Conservation (phyloP, 2,888 invertebrate genomes). For the Mechanitis messenoides region DNA sequence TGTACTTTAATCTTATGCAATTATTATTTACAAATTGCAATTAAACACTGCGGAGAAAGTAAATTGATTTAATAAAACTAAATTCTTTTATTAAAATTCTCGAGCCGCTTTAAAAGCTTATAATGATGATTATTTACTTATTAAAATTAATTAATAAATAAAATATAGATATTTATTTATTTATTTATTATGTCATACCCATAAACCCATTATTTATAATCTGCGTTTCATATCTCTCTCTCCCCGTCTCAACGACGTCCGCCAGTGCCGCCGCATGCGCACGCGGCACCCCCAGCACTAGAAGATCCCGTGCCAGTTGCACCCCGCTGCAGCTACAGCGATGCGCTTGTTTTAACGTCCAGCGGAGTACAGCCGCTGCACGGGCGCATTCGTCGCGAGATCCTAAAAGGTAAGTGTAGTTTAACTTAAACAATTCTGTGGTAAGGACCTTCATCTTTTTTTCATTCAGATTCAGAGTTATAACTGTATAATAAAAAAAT, state of each 20-base stretch:
- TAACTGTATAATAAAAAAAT: background rate
- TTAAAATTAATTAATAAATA: no score
- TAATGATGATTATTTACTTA: no score
- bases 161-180: no score
- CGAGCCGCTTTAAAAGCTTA: no score
- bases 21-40: background rate
- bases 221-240: slow-evolving; percentile 41
- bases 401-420: slow-evolving; percentile 34
- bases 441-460: no score
- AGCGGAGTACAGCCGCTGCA: slow-evolving; percentile 61
- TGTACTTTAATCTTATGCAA: background rate
- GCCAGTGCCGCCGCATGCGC: slow-evolving; percentile 59
- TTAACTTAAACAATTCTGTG: no score
- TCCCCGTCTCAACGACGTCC: slow-evolving; percentile 47
- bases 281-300: slow-evolving; percentile 62
- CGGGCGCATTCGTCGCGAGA: slow-evolving; percentile 65
- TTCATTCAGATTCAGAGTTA: no score
- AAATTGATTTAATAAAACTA: no score
- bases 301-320: slow-evolving; percentile 55
- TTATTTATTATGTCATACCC: slow-evolving; percentile 36
- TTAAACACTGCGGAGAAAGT: no score
- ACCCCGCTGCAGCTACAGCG: slow-evolving; percentile 50
- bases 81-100: background rate
- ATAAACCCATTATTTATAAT: slow-evolving; percentile 49
- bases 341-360: slow-evolving; percentile 57